Percentiles rank a stretch among this genome's conserved stretches.
Conservation (phyloP, 1,140 invertebrate species). For the Drosophila teissieri region DNA sequence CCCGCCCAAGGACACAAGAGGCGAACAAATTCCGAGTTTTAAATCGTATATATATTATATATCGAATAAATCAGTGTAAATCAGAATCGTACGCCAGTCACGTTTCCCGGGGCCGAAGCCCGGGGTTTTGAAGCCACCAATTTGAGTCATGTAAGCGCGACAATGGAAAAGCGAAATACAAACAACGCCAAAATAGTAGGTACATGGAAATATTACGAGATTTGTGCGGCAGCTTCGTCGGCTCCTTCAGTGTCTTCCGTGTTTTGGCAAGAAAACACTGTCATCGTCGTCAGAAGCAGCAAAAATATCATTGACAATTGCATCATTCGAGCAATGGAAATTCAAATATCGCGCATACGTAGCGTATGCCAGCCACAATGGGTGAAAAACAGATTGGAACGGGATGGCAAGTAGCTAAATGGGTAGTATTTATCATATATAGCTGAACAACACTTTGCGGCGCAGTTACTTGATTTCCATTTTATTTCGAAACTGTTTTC, state of each 20-base stretch:
- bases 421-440: conserved; percentile 60
- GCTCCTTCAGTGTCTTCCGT: conserved; percentile 36
- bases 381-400: conserved; percentile 16
- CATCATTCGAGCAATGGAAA: conserved; percentile 60
- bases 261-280: conserved; percentile 18
- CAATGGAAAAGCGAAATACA: conserved; percentile 9
- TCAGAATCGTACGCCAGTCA: conserved; percentile 62
- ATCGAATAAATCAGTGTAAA: conserved; percentile 21
- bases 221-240: conserved; percentile 34
- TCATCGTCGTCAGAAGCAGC: conserved; percentile 13
- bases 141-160: conserved; percentile 38
- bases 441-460: conserved; percentile 48
- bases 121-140: conserved; percentile 53
- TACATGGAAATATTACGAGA: conserved; percentile 50
- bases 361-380: conserved; percentile 51
- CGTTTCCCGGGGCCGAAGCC: conserved; percentile 52
- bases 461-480: conserved; percentile 77
- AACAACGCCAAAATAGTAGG: conserved; percentile 12
- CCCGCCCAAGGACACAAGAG: conserved; percentile 13
- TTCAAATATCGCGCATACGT: conserved; percentile 74
- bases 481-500: conserved; percentile 56
- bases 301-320: conserved; percentile 52
- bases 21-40: conserved; percentile 28
- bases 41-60: conserved; percentile 21
- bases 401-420: conserved; percentile 19